phyloP scores from a whole-genome alignment of 2,113 vertebrate genomes.

The Notarius lentiginosus region DNA sequence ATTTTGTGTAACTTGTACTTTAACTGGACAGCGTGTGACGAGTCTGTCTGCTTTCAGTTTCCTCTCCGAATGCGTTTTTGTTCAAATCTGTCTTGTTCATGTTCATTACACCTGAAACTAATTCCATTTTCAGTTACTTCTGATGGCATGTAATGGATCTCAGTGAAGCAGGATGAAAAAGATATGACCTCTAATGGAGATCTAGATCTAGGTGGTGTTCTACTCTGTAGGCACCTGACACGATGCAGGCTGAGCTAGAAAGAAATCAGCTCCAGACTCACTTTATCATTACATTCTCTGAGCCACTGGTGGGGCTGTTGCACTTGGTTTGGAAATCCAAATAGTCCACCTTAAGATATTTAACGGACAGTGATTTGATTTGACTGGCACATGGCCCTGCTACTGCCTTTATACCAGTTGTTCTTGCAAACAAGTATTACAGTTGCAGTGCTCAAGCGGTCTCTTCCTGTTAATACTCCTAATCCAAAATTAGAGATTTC shows the following conservation, averaged over 20 bases:
- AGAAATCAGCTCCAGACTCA: background rate
- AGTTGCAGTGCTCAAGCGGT: background rate
- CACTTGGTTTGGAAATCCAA: background rate
- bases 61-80: background rate
- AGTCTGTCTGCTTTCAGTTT: background rate
- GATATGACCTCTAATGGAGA: background rate
- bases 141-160: too few relatives aligned
- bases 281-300: background rate
- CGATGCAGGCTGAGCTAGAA: background rate
- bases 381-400: background rate
- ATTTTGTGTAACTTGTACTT: too few relatives aligned
- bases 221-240: background rate
- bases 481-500: background rate
- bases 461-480: background rate
- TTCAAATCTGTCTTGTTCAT: background rate
- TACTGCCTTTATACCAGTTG: background rate
- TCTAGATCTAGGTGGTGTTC: background rate
- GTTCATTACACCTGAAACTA: background rate
- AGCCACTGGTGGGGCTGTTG: background rate
- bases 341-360: background rate
- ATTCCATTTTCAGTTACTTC: too few relatives aligned
- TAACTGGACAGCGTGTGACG: background rate
- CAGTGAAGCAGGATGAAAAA: background rate
- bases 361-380: background rate
- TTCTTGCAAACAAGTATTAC: background rate